phyloP scores from a whole-genome alignment of 2,113 vertebrate species.

The Carollia perspicillata region DNA sequence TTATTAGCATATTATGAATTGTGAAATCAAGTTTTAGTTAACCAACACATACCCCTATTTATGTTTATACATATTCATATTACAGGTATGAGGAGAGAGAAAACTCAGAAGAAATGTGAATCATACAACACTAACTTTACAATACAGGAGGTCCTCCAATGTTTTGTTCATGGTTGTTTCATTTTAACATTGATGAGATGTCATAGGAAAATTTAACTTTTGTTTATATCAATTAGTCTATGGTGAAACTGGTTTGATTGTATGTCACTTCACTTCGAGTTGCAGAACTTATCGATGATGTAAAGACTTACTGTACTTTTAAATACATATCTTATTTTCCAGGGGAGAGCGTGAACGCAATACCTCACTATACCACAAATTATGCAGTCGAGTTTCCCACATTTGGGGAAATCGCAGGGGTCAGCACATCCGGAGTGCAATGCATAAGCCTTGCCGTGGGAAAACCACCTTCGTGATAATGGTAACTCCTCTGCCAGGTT shows the following conservation, averaged over 20 bases:
- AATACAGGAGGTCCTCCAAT: background rate
- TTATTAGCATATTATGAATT: background rate
- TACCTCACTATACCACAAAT: too few relatives aligned
- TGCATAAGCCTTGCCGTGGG: too few relatives aligned
- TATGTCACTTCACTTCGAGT: background rate
- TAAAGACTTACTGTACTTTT: background rate
- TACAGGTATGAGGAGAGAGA: background rate
- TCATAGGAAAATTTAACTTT: background rate
- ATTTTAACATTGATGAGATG: background rate
- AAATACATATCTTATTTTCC: background rate
- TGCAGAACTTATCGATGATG: background rate
- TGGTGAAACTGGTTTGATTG: background rate
- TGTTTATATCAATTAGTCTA: background rate
- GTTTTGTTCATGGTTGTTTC: background rate
- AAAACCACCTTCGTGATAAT: too few relatives aligned
- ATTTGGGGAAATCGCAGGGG: too few relatives aligned
- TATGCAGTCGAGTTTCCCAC: too few relatives aligned
- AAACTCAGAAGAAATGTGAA: background rate
- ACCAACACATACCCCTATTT: background rate
- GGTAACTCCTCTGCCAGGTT: too few relatives aligned
- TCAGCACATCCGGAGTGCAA: too few relatives aligned
- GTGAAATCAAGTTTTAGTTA: slow-evolving; percentile 20
- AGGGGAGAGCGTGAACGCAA: too few relatives aligned
- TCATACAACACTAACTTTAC: background rate
- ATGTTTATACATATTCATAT: background rate